Evolutionary conservation across 2,888 invertebrate genomes (phyloP), one percentile per base, ranked within the genome.

Genomic region (Epirrhoe alternata): DNA sequence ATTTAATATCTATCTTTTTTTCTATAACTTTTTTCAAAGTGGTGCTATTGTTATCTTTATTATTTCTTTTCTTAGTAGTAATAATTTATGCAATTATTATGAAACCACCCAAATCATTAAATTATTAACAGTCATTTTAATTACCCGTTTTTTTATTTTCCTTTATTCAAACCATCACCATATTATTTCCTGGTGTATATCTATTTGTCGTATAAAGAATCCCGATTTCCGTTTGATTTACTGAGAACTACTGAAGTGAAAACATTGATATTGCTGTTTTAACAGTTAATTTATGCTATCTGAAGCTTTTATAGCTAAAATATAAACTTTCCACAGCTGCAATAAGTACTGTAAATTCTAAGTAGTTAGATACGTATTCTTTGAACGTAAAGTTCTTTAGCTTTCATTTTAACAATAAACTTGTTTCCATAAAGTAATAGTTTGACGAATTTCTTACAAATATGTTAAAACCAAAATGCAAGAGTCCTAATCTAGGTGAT

Each of bases 81-180:
- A 72, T 74, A 69, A 72, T 72, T 62, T 45, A 60, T 60, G 52
- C 53, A 79, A 78, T 81, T 82, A 82, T 83, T 83, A 81, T 81
- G 79, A 86, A 85, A 70, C 81, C 83, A 87, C 84, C 82, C 84
- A 82, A 85, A 85, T 78, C 74, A 82, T 77, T 75, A 73, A 79
- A 81, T 79, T 70, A 81, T 79, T 81, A 68, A 71, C 65, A 71
- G 70, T 66, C 51, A 49, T 71, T 65, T 66, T 55, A 61, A 64
- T 1, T 7, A 2, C 50, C 8, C 53, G 61, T 72, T 67, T 71
- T n/a, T 49, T 64, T 51, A 69, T 53, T 35, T n/a, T n/a, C 8
- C 31, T 38, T n/a, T 54, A 5, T 54, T 5, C 8, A 16, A 42
- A 42, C 0, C 7, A 38, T 10, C 7, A 3, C n/a, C n/a, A n/a